Conservation (phyloP, 2,113 vertebrate genomes). For the Tachuris rubrigastra region DNA sequence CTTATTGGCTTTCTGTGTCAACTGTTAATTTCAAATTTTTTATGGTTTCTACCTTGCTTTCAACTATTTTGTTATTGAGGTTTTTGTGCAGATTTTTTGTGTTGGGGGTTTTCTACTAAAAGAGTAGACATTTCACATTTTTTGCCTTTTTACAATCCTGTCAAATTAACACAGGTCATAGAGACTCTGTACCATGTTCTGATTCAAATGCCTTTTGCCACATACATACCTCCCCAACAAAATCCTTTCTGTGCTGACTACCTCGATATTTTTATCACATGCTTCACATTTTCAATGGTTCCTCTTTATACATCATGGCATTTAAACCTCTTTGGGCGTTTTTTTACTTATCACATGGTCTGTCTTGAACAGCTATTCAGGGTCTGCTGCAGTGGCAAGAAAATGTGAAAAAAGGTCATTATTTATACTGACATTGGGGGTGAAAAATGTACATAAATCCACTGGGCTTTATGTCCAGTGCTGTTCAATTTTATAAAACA, state of each 20-base stretch:
- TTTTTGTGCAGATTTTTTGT: neutral
- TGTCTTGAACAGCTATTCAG: neutral
- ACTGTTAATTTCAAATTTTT: neutral
- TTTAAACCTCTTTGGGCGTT: neutral
- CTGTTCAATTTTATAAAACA: neutral
- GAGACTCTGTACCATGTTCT: neutral
- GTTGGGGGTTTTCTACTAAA: neutral
- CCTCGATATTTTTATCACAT: neutral
- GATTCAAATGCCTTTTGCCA: neutral
- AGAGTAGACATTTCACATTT: neutral
- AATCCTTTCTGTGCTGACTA: neutral
- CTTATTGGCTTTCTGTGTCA: neutral
- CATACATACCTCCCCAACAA: neutral
- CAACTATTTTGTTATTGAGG: neutral
- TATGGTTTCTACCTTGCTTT: neutral
- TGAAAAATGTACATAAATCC: neutral
- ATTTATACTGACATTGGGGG: neutral
- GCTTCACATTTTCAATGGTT: neutral
- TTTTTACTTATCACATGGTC: neutral
- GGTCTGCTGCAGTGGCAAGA: neutral
- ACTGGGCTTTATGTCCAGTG: neutral
- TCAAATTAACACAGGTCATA: neutral
- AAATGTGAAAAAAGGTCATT: neutral
- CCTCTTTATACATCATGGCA: neutral
- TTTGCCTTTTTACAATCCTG: neutral